Evolutionary conservation across 2,797 vertebrate species (phyloP).

Genomic region (Phataginus tricuspis): DNA sequence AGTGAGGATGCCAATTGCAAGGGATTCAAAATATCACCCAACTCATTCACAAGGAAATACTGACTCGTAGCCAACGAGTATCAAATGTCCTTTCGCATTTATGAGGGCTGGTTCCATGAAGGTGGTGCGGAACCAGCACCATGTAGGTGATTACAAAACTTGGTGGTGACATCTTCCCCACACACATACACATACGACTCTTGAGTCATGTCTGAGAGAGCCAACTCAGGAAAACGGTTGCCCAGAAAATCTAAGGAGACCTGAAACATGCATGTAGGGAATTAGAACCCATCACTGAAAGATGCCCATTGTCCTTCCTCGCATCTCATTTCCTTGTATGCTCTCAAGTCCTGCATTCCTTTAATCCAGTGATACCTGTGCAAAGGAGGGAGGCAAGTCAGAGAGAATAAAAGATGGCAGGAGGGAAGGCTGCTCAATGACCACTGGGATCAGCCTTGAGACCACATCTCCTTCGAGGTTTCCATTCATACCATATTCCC

Average conservation of each 20-base stretch:
- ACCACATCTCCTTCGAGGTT: neutral
- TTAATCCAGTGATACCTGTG: neutral
- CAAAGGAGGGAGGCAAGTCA: neutral
- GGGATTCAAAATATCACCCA: conserved; percentile 32
- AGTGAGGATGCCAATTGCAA: neutral
- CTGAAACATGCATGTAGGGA: neutral
- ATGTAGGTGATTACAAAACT: neutral
- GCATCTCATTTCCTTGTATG: neutral
- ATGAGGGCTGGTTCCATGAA: neutral
- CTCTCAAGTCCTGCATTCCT: neutral
- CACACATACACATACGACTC: neutral
- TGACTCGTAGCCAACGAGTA: neutral
- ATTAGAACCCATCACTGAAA: neutral
- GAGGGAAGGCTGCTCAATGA: neutral
- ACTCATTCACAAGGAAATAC: neutral
- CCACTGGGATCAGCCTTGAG: neutral
- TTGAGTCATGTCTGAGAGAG: neutral
- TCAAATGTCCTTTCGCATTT: neutral
- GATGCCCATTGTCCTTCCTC: neutral
- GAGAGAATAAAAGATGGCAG: neutral
- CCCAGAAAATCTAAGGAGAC: neutral
- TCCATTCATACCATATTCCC: neutral
- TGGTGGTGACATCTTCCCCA: neutral
- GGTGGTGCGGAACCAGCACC: neutral
- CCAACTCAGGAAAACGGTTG: neutral